Evolutionary conservation across 2,888 invertebrate genomes (phyloP), one percentile per base, ranked within the genome.

Genomic region (Tinea semifulvella): DNA sequence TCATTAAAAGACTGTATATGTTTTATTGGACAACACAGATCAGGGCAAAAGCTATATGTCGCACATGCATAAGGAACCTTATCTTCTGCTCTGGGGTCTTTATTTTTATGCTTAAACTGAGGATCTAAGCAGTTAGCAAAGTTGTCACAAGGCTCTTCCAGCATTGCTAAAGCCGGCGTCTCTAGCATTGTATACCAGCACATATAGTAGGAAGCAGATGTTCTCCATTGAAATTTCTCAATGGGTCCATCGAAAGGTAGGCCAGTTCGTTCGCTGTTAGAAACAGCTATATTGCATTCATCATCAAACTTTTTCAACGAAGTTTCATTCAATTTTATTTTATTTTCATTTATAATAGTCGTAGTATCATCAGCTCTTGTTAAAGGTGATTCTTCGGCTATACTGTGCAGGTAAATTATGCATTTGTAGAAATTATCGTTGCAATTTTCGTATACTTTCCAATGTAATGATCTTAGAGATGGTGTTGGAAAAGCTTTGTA

Each of bases 31-130:
- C 87, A 88, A 54, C 87, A 88, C 5, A 83, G 82, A 59, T 88
- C 87, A 5, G 88, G 88, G 60, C 88, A 88, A 64, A 88, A 87
- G 56, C 87, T 87, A 54, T 86, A 86, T 49, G 72, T 56, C 7
- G 88, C 85, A 59, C 88, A 88, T 36, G 68, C 70, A 60, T 82
- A 88, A 1, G 84, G 70, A 39, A 63, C 52, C 38, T 60, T 60
- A 53, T 87, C 85, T 48, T 83, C 65, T 1, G 86, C 83, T 49
- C 88, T 68, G n/a, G 76, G 70, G 58, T 88, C 88, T 14, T 53
- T 53, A 53, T 85, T 84, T 45, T 63, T 65, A 1, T 60, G 50
- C 0, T 79, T 75, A 47, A 61, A 65, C 22, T 55, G 53, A 8
- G 60, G 49, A 53, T 84, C 77, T 46, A 84, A 61, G 53, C 87